Base-by-base conservation (phyloP, 2,888 invertebrate genomes). In the Mantis religiosa region DNA sequence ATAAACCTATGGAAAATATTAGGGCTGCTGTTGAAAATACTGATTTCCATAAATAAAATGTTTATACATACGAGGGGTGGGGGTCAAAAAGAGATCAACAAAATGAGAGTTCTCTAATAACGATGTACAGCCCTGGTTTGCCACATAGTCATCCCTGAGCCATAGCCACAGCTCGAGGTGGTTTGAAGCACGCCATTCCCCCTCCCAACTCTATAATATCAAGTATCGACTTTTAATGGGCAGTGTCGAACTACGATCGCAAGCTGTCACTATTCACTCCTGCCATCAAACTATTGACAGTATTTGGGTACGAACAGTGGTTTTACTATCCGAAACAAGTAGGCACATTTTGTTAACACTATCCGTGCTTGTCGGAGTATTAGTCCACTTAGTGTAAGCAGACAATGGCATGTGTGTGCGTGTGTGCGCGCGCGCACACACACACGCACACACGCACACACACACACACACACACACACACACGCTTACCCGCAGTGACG, bases 401-500 rank as follows among this genome's bases (percentile, higher is more conserved):
- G 54, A 30, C 41, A 41, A 41, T 41, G 41, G 41, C 41, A 12
- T 41, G 41, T 41, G 41, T 41, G 41, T 41, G 41, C 2, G 41
- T 34, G 71, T 9, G 27, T 25, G 71, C 4, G 30, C 4, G 30
- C 4, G 30, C 4, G 30, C 4, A 4, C 4, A 71, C 9, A 8
- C 27, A 28, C 25, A 25, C 54, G 15, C 47, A 47, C 84, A n/a
- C 87, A 87, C 89, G 86, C 89, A 71, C 27, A 28, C 25, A 25
- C 54, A 25, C 4, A 4, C 4, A 4, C 4, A 4, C 4, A 4
- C 4, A 4, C 4, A 71, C 9, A 8, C 27, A 28, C 25, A 25
- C 54, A 25, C 47, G 83, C 84, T 82, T 82, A n/a, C 87, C 89
- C 89, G 86, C 89, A 71, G 84, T 89, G 85, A 71, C 89, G 87